Percentiles rank a stretch among this genome's conserved stretches.
Evolutionary conservation across 2,113 vertebrate species (phyloP).

Genomic region (Trinectes maculatus): DNA sequence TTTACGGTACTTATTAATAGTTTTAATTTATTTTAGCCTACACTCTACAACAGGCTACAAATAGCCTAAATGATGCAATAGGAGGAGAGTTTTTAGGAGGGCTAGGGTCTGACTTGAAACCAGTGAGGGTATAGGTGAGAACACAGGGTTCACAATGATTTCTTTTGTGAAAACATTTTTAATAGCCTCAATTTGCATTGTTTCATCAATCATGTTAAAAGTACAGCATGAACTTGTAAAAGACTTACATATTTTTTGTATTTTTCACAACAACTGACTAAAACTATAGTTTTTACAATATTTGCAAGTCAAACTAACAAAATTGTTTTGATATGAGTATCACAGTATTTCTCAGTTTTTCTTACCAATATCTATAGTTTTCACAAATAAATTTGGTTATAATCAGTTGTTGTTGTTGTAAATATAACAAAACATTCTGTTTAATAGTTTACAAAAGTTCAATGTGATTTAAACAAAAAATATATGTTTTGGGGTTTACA

Average conservation of each 20-base stretch:
- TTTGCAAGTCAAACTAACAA: slow-evolving; percentile 8
- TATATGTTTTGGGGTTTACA: slow-evolving; percentile 17
- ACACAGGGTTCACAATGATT: slow-evolving; percentile 9
- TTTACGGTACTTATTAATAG: too few species aligned
- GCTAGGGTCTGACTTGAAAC: too few species aligned
- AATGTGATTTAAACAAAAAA: slow-evolving; percentile 9
- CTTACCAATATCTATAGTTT: neutral
- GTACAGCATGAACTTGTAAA: neutral
- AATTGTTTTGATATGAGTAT: slow-evolving; percentile 6
- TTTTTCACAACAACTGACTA: neutral
- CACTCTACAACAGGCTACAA: too few species aligned
- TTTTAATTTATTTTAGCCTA: neutral
- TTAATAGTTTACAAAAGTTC: slow-evolving; percentile 2
- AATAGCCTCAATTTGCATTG: neutral
- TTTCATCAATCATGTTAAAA: too few species aligned
- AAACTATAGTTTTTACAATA: neutral
- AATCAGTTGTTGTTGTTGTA: slow-evolving; percentile 1
- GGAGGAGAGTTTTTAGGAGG: too few species aligned
- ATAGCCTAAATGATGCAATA: too few species aligned
- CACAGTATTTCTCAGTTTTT: slow-evolving; percentile 1
- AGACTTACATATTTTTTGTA: neutral
- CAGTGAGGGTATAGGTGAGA: neutral
- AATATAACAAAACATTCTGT: slow-evolving; percentile 8
- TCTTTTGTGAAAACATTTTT: neutral
- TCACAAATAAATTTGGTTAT: slow-evolving; percentile 4